Percentiles rank a stretch among this genome's conserved stretches.
Conservation (phyloP, 2,797 vertebrate species). For the Crax fasciolata region DNA sequence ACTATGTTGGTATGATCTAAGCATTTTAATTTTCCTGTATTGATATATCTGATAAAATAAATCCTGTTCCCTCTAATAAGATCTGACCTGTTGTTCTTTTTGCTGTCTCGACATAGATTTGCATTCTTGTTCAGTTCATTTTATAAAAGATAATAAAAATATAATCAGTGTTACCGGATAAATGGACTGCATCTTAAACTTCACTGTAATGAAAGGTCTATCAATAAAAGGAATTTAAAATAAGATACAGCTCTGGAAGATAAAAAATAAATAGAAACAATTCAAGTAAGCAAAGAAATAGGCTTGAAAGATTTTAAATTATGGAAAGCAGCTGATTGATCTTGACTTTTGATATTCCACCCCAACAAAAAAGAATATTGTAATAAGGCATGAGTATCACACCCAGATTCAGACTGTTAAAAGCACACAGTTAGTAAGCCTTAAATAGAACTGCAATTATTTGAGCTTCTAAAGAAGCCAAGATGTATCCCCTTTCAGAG, state of each 20-base stretch:
- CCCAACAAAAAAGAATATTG: not conserved
- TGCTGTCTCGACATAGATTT: not conserved
- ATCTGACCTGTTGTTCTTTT: not conserved
- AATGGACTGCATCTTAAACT: not conserved
- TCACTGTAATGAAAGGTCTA: not conserved
- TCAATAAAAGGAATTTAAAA: not conserved
- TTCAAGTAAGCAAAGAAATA: not conserved
- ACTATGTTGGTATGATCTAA: not conserved
- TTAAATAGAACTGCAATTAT: not conserved
- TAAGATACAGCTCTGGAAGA: not conserved
- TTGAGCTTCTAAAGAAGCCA: not conserved
- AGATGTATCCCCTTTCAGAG: not conserved
- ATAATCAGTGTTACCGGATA: not conserved
- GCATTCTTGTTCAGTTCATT: not conserved
- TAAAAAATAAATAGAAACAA: not conserved
- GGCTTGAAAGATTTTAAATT: not conserved
- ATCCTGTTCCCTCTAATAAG: not conserved
- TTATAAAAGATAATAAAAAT: slow-evolving; percentile 1
- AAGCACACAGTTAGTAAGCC: not conserved
- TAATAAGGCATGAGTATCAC: not conserved
- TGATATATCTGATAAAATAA: not conserved
- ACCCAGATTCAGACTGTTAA: not conserved
- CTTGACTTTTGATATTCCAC: not conserved
- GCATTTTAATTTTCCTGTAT: not conserved
- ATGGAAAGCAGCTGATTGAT: not conserved